phyloP scores from a whole-genome alignment of 2,888 invertebrate genomes.

The Sarcophaga rosellei region DNA sequence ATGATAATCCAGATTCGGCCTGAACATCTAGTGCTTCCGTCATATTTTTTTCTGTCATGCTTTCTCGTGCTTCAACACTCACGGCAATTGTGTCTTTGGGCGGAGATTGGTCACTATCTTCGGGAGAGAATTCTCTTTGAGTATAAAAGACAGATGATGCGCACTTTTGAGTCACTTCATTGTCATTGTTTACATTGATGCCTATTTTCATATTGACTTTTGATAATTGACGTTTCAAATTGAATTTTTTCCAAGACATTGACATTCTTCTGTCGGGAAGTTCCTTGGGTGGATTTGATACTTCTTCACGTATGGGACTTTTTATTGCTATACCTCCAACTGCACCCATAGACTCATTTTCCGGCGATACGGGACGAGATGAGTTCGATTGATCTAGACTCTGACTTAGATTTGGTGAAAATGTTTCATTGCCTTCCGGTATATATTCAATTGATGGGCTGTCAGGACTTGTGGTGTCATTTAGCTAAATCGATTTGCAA shows the following conservation, averaged over 20 bases:
- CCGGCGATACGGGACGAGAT: constrained; percentile 82
- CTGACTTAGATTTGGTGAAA: constrained; percentile 71
- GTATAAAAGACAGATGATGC: constrained; percentile 78
- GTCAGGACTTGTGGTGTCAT: constrained; percentile 76
- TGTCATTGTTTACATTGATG: constrained; percentile 76
- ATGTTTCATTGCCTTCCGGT: constrained; percentile 74
- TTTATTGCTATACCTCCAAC: constrained; percentile 55
- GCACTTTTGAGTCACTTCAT: constrained; percentile 82
- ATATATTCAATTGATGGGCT: constrained; percentile 77
- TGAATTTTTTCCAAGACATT: constrained; percentile 89
- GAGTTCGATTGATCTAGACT: constrained; percentile 75
- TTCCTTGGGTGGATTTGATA: constrained; percentile 78
- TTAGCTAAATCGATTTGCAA: constrained; percentile 72
- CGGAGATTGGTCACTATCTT: constrained; percentile 70
- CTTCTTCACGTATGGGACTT: constrained; percentile 69
- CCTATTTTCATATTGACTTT: constrained; percentile 85
- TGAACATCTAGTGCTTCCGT: constrained; percentile 51
- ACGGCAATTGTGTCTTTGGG: constrained; percentile 63
- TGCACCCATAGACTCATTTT: constrained; percentile 75
- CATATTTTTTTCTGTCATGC: constrained; percentile 60
- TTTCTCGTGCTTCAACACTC: constrained; percentile 71
- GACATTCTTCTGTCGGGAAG: constrained; percentile 84
- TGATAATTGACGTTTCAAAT: constrained; percentile 90
- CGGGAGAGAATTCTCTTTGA: constrained; percentile 76
- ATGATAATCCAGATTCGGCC: constrained; percentile 1